phyloP scores from a whole-genome alignment of 2,888 invertebrate species.

The Dryobotodes eremita region DNA sequence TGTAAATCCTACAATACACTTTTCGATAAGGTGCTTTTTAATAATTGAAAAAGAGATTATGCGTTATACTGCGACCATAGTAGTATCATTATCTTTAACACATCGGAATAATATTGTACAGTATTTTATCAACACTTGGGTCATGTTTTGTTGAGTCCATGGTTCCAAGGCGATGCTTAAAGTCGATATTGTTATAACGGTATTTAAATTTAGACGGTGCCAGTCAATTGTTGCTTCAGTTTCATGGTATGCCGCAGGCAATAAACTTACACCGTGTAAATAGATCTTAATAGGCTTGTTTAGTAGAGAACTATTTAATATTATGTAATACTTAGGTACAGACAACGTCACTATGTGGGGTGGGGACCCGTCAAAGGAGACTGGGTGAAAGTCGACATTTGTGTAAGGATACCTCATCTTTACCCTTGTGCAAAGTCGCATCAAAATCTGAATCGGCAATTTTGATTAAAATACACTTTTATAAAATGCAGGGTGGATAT shows the following conservation, averaged over 20 bases:
- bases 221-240: neutral
- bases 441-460: too few relatives aligned
- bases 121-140: constrained; percentile 36
- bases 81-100: constrained; percentile 46
- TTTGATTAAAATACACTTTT: too few relatives aligned
- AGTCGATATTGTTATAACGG: constrained; percentile 11
- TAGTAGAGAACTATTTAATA: neutral
- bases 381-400: too few relatives aligned
- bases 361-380: too few relatives aligned
- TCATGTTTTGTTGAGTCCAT: constrained; percentile 10
- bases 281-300: neutral
- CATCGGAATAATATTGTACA: constrained; percentile 25
- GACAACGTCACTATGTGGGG: neutral
- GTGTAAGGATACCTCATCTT: too few relatives aligned
- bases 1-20: constrained; percentile 87
- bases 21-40: constrained; percentile 86
- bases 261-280: neutral
- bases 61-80: constrained; percentile 73
- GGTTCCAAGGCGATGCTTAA: constrained; percentile 8
- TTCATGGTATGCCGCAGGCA: neutral
- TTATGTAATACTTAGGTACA: neutral
- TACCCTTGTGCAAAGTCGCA: too few relatives aligned
- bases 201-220: neutral
- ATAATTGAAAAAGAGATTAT: constrained; percentile 89
- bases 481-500: too few relatives aligned